Evolutionary conservation across 2,113 vertebrate species (phyloP).

Genomic region (Mellivora capensis): DNA sequence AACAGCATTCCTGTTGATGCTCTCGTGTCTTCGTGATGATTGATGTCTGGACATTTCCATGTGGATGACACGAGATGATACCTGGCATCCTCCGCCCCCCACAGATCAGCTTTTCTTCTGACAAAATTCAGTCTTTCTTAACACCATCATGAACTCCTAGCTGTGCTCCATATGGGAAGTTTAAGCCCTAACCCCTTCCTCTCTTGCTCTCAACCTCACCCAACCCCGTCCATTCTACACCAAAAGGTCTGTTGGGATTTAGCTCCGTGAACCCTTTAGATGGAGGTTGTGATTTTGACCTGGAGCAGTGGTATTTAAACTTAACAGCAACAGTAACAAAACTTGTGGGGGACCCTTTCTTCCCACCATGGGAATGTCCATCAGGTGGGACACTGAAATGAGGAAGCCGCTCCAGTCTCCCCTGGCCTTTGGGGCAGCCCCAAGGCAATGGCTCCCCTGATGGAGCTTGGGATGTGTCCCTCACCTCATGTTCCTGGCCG

Average conservation of each 20-base stretch:
- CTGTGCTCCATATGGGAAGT: background rate
- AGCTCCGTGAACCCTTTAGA: background rate
- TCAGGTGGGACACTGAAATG: fast-evolving
- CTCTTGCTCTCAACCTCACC: background rate
- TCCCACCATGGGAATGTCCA: background rate
- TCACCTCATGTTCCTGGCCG: background rate
- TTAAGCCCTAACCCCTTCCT: background rate
- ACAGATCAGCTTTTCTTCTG: background rate
- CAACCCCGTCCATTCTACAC: background rate
- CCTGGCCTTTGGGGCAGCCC: background rate
- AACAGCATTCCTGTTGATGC: background rate
- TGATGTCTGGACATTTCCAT: background rate
- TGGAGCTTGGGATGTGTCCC: too few species aligned
- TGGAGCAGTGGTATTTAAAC: background rate
- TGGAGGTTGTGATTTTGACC: background rate
- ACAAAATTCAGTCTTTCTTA: too few species aligned
- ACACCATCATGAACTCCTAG: too few species aligned
- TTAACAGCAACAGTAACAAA: background rate
- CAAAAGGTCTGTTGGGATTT: background rate
- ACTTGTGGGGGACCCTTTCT: background rate
- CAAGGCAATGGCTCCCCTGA: fast-evolving
- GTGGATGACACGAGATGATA: background rate
- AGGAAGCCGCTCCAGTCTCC: too few species aligned
- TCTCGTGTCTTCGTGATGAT: background rate
- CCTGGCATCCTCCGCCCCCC: background rate